Evolutionary conservation across 2,888 invertebrate genomes (phyloP).

Genomic region (Xylota segnis): DNA sequence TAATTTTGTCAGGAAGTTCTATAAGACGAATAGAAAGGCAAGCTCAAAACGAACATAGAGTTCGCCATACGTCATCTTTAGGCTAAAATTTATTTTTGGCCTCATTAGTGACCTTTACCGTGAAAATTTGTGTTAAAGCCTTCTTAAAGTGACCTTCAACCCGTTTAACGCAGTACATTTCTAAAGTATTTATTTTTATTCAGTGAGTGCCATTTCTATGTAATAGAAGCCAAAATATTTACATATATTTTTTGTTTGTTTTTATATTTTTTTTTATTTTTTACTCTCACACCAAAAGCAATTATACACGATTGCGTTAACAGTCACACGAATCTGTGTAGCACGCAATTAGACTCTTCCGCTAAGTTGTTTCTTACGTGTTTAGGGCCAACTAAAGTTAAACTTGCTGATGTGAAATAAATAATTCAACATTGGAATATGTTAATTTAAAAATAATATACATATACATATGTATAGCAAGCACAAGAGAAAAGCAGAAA

Average conservation of each 20-base stretch:
- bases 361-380: constrained; percentile 60
- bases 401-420: constrained; percentile 21
- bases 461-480: background rate
- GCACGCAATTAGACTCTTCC: constrained; percentile 66
- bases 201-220: background rate
- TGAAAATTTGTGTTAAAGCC: background rate
- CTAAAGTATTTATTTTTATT: background rate
- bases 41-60: too few species aligned
- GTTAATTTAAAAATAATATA: constrained; percentile 39
- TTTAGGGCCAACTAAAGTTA: constrained; percentile 36
- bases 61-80: too few species aligned
- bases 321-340: constrained; percentile 58
- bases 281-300: constrained; percentile 51
- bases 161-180: background rate
- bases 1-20: too few species aligned
- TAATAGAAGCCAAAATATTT: background rate
- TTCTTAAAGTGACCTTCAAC: constrained; percentile 4
- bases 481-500: constrained; percentile 3
- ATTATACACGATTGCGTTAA: constrained; percentile 67
- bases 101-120: constrained; percentile 23
- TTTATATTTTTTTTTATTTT: background rate
- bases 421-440: constrained; percentile 45
- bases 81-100: background rate
- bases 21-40: too few species aligned
- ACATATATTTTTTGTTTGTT: constrained; percentile 1